phyloP scores from a whole-genome alignment of 2,113 vertebrate species.

The Alligator mississippiensis region DNA sequence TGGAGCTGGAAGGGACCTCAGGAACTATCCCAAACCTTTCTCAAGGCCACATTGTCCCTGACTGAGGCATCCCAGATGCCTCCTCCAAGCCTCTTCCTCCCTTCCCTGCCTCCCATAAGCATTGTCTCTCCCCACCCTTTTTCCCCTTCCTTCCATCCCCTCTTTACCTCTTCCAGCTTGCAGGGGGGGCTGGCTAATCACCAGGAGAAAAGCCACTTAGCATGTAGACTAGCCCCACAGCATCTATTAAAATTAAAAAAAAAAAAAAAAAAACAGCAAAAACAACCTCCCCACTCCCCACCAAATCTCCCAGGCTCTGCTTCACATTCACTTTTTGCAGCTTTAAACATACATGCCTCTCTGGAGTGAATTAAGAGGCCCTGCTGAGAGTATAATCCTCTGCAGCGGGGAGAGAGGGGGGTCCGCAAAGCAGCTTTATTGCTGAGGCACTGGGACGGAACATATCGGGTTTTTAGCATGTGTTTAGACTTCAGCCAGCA shows the following conservation, averaged over 20 bases:
- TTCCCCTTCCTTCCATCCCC: not conserved
- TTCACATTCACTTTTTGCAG: not conserved
- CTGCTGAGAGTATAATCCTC: not conserved
- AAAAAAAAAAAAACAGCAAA: too few relatives aligned
- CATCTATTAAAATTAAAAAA: not conserved
- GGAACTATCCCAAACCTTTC: too few relatives aligned
- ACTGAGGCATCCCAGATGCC: not conserved
- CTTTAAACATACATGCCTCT: not conserved
- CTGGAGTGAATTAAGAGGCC: not conserved
- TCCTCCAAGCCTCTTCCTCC: too few relatives aligned
- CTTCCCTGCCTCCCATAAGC: not conserved
- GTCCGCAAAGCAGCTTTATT: not conserved
- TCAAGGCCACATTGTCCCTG: too few relatives aligned
- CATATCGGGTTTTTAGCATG: not conserved
- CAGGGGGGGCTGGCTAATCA: not conserved
- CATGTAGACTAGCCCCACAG: not conserved
- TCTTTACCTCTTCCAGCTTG: not conserved
- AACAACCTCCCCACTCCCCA: not conserved
- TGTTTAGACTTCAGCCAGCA: not conserved
- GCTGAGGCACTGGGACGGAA: not conserved
- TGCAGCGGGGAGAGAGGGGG: not conserved
- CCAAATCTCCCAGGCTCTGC: not conserved
- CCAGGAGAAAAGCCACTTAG: not conserved
- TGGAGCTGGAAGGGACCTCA: too few relatives aligned
- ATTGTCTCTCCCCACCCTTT: not conserved